Evolutionary conservation across 2,888 invertebrate species (phyloP).

Genomic region (Orthosia cruda): DNA sequence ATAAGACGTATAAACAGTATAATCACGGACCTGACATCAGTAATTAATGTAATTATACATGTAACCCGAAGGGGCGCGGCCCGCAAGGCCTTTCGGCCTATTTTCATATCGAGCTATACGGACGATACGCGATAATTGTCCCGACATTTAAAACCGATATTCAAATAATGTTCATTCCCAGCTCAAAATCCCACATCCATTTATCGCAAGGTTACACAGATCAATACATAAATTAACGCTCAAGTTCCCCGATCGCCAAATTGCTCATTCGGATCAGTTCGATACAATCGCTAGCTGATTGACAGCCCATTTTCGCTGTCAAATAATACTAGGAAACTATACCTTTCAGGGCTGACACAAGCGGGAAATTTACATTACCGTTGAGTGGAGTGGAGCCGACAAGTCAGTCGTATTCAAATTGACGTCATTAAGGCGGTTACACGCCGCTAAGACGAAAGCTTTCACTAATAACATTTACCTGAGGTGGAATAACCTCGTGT

Average conservation of each 20-base stretch:
- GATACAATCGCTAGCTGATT: constrained; percentile 78
- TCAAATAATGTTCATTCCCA: constrained; percentile 58
- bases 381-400: constrained; percentile 76
- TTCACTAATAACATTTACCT: constrained; percentile 70
- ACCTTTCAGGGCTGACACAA: constrained; percentile 74
- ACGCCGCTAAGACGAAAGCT: constrained; percentile 73
- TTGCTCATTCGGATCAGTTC: constrained; percentile 68
- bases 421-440: constrained; percentile 82
- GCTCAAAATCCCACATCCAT: constrained; percentile 47
- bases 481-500: constrained; percentile 40
- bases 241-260: constrained; percentile 69
- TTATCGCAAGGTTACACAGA: constrained; percentile 53
- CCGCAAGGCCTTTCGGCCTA: constrained; percentile 13
- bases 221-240: constrained; percentile 67
- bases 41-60: constrained; percentile 47
- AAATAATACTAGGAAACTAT: constrained; percentile 82
- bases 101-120: constrained; percentile 44
- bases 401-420: constrained; percentile 85
- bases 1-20: no score
- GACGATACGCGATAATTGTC: constrained; percentile 41
- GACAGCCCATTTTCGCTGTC: constrained; percentile 82
- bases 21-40: constrained; percentile 40
- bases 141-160: constrained; percentile 50
- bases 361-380: constrained; percentile 83
- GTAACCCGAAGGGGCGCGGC: constrained; percentile 22